phyloP scores from a whole-genome alignment of 1,140 invertebrate species.

The Physella acuta region DNA sequence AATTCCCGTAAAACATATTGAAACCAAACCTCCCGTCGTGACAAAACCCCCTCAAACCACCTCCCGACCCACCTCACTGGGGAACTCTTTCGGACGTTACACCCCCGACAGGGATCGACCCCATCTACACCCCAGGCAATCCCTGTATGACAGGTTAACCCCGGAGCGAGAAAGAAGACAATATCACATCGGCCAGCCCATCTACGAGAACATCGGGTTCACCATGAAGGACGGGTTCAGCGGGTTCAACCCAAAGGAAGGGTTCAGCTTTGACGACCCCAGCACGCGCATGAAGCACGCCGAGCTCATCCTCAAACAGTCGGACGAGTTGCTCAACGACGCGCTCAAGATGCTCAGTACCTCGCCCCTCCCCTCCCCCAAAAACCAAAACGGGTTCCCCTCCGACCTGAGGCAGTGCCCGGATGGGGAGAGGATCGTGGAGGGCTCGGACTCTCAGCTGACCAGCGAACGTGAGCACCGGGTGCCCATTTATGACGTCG shows the following conservation, averaged over 20 bases:
- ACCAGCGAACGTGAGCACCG: background rate
- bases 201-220: conserved; percentile 12
- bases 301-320: conserved; percentile 11
- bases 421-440: background rate
- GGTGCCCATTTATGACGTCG: background rate
- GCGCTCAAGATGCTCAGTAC: conserved; percentile 3
- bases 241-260: background rate
- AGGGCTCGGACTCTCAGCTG: background rate
- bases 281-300: conserved; percentile 3
- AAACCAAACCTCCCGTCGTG: conserved; percentile 16
- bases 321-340: conserved; percentile 20
- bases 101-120: background rate
- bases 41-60: too few species aligned
- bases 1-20: conserved; percentile 26
- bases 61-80: too few species aligned
- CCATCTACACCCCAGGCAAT: background rate
- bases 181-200: background rate
- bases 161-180: background rate
- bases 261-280: conserved; percentile 11
- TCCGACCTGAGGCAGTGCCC: background rate
- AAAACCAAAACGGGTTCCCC: background rate
- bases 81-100: background rate
- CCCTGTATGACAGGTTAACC: background rate
- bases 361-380: background rate
- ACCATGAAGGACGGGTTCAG: background rate